These are phyloP conservation scores for Xiphophorus birchmanni DNA, from an alignment of 2,797 vertebrate genomes.

Conservation along the genomic window DNA sequence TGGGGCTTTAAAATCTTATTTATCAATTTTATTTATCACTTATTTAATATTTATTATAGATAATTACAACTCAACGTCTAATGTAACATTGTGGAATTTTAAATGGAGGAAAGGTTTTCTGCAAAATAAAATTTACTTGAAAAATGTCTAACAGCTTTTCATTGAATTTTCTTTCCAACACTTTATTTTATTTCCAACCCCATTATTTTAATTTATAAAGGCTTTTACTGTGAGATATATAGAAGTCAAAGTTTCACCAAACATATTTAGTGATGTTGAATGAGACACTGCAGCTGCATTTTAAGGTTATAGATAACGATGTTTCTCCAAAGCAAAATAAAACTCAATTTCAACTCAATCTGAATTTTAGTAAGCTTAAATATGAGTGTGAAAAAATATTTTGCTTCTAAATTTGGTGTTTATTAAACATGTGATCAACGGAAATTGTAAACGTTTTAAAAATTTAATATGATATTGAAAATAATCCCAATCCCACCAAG, in stretches of 20 bases:
- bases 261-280: background rate
- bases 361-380: background rate
- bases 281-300: background rate
- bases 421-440: too few species aligned
- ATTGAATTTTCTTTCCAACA: slow-evolving; percentile 53
- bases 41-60: background rate
- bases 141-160: slow-evolving; percentile 35
- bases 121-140: slow-evolving; percentile 54
- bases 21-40: background rate
- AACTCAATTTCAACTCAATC: background rate
- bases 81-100: slow-evolving; percentile 34
- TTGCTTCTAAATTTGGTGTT: background rate
- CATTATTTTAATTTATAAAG: background rate
- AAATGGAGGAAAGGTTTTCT: slow-evolving; percentile 44
- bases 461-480: background rate
- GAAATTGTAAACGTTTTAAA: background rate
- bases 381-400: background rate
- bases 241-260: too few species aligned
- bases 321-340: background rate
- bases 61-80: background rate
- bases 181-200: background rate
- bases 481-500: background rate
- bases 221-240: background rate
- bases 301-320: too few species aligned
- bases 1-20: slow-evolving; percentile 10